Evolutionary conservation across 1,140 invertebrate genomes (phyloP).

Genomic region (Scylla paramamosain): DNA sequence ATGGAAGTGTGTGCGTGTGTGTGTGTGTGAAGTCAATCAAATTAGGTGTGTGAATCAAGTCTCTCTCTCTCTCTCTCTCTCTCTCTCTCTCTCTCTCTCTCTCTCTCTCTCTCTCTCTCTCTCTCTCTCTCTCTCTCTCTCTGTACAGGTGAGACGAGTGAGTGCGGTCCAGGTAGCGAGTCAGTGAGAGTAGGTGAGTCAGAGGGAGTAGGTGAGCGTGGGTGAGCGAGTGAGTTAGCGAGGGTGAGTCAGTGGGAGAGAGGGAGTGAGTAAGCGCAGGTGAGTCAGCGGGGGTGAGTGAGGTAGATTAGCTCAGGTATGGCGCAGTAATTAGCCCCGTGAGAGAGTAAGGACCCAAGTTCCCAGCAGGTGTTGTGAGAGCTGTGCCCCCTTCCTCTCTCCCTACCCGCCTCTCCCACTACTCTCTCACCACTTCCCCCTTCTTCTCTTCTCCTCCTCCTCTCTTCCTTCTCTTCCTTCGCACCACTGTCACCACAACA

Average conservation of each 20-base stretch:
- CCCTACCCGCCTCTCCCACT: not conserved
- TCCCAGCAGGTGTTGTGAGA: not conserved
- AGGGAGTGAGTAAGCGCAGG: not conserved
- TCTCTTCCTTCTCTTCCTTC: not conserved
- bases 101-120: too few species aligned
- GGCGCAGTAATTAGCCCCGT: slow-evolving; percentile 1
- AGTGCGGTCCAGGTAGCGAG: too few species aligned
- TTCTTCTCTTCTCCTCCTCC: too few species aligned
- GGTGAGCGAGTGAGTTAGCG: too few species aligned
- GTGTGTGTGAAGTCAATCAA: too few species aligned
- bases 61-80: too few species aligned
- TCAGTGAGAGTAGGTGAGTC: too few species aligned
- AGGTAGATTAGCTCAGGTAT: not conserved
- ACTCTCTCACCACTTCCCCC: not conserved
- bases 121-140: too few species aligned
- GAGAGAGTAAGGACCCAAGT: not conserved
- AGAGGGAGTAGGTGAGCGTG: not conserved
- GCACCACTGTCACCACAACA: slow-evolving; percentile 4
- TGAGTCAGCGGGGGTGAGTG: not conserved
- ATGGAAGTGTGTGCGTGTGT: too few species aligned
- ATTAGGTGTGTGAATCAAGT: too few species aligned
- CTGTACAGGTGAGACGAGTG: too few species aligned
- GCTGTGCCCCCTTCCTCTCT: not conserved
- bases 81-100: too few species aligned
- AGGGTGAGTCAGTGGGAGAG: not conserved